These are phyloP conservation scores for Hyles lineata DNA, from an alignment of 2,888 invertebrate genomes.

Conservation along the genomic window DNA sequence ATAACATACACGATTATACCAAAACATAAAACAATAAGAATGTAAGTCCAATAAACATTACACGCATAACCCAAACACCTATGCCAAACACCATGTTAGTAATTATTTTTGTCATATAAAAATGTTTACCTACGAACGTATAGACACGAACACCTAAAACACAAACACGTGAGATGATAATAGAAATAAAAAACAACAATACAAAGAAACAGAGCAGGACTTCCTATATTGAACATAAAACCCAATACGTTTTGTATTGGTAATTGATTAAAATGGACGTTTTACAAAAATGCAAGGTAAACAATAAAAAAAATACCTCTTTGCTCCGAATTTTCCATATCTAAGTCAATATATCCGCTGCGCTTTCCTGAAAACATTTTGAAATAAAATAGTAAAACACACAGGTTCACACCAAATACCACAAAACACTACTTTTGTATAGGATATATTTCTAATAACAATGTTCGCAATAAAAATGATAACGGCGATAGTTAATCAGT, in stretches of 20 bases:
- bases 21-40: too few species aligned
- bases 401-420: background rate
- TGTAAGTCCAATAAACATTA: background rate
- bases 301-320: slow-evolving; percentile 45
- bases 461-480: background rate
- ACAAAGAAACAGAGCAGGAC: slow-evolving; percentile 1
- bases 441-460: slow-evolving; percentile 1
- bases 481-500: background rate
- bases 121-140: slow-evolving; percentile 70
- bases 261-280: background rate
- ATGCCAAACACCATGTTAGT: slow-evolving; percentile 8
- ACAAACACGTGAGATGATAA: slow-evolving; percentile 22
- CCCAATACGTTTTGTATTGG: background rate
- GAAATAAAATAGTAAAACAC: background rate
- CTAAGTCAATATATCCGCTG: slow-evolving; percentile 51
- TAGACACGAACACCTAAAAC: slow-evolving; percentile 70
- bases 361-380: slow-evolving; percentile 54
- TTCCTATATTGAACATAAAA: background rate
- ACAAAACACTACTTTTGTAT: background rate
- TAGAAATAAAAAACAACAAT: slow-evolving; percentile 18
- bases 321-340: slow-evolving; percentile 54
- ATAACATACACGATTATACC: too few species aligned
- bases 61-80: background rate
- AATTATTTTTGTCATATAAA: slow-evolving; percentile 25
- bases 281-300: background rate